These are phyloP conservation scores for Hestina assimilis DNA, from an alignment of 1,140 invertebrate species.

Conservation along the genomic window DNA sequence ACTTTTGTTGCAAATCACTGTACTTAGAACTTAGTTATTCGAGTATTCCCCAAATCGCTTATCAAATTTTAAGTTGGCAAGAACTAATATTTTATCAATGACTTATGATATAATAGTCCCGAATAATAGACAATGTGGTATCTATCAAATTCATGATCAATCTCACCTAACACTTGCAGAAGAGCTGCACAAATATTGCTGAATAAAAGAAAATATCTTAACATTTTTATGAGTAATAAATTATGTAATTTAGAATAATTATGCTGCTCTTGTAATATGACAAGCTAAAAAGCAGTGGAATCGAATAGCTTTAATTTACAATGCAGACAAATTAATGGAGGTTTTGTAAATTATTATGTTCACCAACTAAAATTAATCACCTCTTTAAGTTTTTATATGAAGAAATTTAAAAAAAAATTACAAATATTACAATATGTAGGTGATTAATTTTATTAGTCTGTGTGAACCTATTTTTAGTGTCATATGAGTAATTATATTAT, in stretches of 20 bases:
- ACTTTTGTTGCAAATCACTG: no score
- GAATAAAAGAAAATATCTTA: not conserved
- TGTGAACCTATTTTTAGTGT: no score
- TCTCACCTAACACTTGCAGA: conserved; percentile 10
- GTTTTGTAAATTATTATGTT: not conserved
- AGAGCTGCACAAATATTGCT: conserved; percentile 13
- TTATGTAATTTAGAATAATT: conserved; percentile 9
- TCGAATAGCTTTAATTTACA: not conserved
- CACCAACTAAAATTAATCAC: not conserved
- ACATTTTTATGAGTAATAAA: not conserved
- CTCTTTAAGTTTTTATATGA: not conserved
- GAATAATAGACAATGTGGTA: not conserved
- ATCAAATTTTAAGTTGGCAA: no score
- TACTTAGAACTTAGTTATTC: no score
- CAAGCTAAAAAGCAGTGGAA: conserved; percentile 53
- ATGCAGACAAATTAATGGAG: not conserved
- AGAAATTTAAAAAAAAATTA: no score
- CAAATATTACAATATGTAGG: not conserved
- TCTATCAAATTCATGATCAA: conserved; percentile 1
- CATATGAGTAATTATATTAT: not conserved
- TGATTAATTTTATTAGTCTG: not conserved
- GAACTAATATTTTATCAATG: no score
- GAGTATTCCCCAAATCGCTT: no score
- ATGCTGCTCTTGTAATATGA: conserved; percentile 33
- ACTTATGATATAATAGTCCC: no score